Evolutionary conservation across 2,113 vertebrate species (phyloP), one percentile per base, ranked within the genome.

Genomic region (Laterallus jamaicensis): DNA sequence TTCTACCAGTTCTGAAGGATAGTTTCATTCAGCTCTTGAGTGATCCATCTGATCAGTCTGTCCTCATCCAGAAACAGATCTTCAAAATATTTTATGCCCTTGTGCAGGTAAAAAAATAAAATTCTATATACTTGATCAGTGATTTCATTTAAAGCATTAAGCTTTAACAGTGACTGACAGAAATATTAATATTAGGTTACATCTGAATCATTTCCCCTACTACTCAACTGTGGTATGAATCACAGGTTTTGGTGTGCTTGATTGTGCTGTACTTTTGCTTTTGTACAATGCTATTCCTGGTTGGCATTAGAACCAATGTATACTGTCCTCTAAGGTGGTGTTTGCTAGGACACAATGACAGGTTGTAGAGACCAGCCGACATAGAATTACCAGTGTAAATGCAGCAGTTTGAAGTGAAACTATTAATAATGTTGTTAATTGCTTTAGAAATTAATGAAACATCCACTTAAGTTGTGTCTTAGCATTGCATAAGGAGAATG

Each of bases 81-180:
- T 99, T 99, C 96, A 99, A 99, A 98, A 99, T 99, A 97, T 99
- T 99, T 95, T 99, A 99, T 84, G 99, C 99, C 81, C 99, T 99
- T 93, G 99, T 99, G 96, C 99, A 99, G 99, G 99, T 99, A 98
- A 77, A 88, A 82, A 82, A 90, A 32, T 7, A 32, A 60, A 40
- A 5, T 35, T 40, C 3, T 39, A 7, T 64, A 8, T 75, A 66
- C 24, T 76, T 71, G 7, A 80, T 37, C 10, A 58, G 13, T 69
- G 37, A 26, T 66, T 78, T 29, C 54, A 62, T 63, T 29, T 62
- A 62, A 86, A 90, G 15, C 25, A 12, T 84, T 83, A 40, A 39
- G 7, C 8, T 77, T 74, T 74, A n/a, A n/a, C n/a, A n/a, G n/a
- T 64, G 29, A 71, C 54, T 56, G 42, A 55, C 69, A 83, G 42